Base-by-base conservation (phyloP, 2,113 vertebrate species). In the Cynopterus brachyotis region DNA sequence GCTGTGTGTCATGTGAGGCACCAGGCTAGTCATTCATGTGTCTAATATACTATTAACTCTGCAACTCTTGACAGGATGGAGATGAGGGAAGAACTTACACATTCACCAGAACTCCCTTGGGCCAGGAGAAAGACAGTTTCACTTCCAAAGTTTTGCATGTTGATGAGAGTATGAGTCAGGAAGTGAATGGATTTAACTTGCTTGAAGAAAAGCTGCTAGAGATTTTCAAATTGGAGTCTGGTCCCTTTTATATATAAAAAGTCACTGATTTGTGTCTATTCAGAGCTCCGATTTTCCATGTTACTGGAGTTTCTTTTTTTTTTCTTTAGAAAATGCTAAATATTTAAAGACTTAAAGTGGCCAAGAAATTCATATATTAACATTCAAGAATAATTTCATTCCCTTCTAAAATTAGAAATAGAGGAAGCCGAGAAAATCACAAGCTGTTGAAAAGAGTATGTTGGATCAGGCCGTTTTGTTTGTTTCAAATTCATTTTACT, bases 321-420 rank as follows among this genome's bases (percentile, higher is more conserved):
- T 76, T 50, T 75, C 88, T 91, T 82, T 73, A 69, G 32, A 89
- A 95, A 94, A 78, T 91, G n/a, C 55, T 89, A 82, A 93, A 70
- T 82, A 86, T 62, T 91, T 76, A 82, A 82, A 93, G 55, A 67
- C 64, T 89, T 91, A 42, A 81, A 64, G 86, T 79, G 57, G 78
- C 93, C 94, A 92, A 69, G 89, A 96, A 95, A 91, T 75, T 81
- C 86, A 91, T 79, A 95, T 91, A 84, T 7, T 60, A 40, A 80
- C 47, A 24, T 85, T 93, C 89, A 88, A 87, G 96, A 92, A 79
- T 93, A 96, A 84, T 90, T 64, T 72, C 89, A 81, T 96, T 97
- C 96, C 67, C 40, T 93, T 94, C 89, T 91, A 96, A 95, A 96
- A 88, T 89, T 94, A 89, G 95, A 95, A 94, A 60, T 32, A 35